Conservation (phyloP, 37 sponge, comb jelly and placozoan genomes). For the Halichondria panicea region DNA sequence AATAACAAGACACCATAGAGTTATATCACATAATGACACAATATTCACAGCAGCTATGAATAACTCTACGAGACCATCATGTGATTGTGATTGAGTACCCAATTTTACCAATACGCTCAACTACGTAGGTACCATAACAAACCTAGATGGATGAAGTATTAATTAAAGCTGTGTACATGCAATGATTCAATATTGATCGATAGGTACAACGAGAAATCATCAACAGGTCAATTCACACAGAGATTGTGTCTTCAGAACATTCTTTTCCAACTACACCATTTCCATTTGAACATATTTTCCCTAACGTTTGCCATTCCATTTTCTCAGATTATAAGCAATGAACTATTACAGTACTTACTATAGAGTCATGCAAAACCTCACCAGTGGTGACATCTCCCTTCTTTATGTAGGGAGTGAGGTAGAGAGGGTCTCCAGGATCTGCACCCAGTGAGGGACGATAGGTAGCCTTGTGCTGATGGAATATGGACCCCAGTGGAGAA, state of each 20-base stretch:
- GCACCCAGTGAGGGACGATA: neutral
- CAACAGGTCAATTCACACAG: no score
- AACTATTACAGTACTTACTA: neutral
- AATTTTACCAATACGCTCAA: no score
- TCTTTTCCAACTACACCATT: no score
- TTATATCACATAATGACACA: neutral
- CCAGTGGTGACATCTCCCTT: slow-evolving; percentile 62
- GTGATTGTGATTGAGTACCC: neutral
- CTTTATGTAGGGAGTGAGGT: slow-evolving; percentile 71
- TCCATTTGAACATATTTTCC: no score
- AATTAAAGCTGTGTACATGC: no score
- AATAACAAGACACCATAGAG: neutral
- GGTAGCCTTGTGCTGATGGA: slow-evolving; percentile 32
- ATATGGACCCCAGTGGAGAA: neutral
- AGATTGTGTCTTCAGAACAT: no score
- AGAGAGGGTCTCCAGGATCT: slow-evolving; percentile 72
- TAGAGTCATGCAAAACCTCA: neutral
- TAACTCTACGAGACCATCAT: no score
- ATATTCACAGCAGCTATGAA: no score
- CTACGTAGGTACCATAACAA: no score
- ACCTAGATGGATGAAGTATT: no score
- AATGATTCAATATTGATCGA: no score
- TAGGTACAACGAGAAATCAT: no score
- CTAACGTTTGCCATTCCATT: neutral
- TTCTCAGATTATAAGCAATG: neutral